Evolutionary conservation across 2,888 invertebrate species (phyloP).

Genomic region (Lepidonotus clava): DNA sequence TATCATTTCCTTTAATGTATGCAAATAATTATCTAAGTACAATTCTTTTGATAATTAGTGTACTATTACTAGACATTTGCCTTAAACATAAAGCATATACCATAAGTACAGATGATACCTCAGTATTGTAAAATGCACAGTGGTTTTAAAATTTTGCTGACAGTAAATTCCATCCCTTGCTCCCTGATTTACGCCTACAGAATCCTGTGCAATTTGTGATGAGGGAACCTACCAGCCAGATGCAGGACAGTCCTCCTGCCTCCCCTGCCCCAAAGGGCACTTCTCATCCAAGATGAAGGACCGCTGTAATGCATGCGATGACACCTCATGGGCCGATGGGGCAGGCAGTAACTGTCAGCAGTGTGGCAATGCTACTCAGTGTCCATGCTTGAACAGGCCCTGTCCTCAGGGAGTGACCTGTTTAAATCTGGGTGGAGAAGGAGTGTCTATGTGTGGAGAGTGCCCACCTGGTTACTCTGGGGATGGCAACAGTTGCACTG

Average conservation of each 20-base stretch:
- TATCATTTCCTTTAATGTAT: too few relatives aligned
- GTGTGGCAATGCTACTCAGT: constrained; percentile 61
- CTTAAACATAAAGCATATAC: too few relatives aligned
- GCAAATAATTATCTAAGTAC: too few relatives aligned
- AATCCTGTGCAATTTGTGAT: constrained; percentile 68
- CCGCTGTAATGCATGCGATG: constrained; percentile 68
- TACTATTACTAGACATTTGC: too few relatives aligned
- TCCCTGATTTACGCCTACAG: constrained; percentile 59
- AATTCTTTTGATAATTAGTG: too few relatives aligned
- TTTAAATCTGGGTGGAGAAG: constrained; percentile 66
- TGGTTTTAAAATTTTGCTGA: too few relatives aligned
- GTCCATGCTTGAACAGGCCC: constrained; percentile 68
- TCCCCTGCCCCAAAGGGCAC: constrained; percentile 68
- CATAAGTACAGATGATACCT: too few relatives aligned
- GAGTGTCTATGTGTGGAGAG: constrained; percentile 63
- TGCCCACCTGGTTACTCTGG: constrained; percentile 71
- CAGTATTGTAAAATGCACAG: too few relatives aligned
- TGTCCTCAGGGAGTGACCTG: constrained; percentile 67
- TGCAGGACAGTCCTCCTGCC: constrained; percentile 67
- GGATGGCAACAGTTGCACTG: constrained; percentile 71
- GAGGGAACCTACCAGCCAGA: constrained; percentile 70
- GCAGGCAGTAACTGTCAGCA: background rate
- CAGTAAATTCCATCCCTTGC: background rate
- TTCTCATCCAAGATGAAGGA: constrained; percentile 68
- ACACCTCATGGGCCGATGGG: background rate